These are phyloP conservation scores for Anableps anableps DNA, from an alignment of 2,797 vertebrate genomes.

Conservation along the genomic window DNA sequence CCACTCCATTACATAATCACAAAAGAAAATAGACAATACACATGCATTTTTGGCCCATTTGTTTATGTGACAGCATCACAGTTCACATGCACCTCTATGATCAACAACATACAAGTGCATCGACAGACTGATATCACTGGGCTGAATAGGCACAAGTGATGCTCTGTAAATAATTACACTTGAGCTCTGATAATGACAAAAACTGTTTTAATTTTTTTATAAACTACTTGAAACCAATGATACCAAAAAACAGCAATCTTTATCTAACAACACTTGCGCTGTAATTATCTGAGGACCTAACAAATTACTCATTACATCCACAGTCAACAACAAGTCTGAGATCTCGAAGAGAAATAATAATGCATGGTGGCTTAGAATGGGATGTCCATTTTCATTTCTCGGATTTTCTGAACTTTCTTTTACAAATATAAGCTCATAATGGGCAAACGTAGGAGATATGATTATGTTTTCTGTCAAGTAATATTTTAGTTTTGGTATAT, in stretches of 20 bases:
- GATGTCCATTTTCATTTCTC: background rate
- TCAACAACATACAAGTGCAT: constrained; percentile 54
- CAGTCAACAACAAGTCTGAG: constrained; percentile 9
- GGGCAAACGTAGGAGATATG: background rate
- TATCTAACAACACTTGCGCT: constrained; percentile 52
- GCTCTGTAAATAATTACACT: constrained; percentile 45
- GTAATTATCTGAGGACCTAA: constrained; percentile 45
- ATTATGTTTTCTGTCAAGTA: background rate
- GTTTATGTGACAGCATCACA: constrained; percentile 56
- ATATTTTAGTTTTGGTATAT: background rate
- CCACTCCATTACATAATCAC: constrained; percentile 52
- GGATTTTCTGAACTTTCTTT: background rate
- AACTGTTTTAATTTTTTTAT: constrained; percentile 32
- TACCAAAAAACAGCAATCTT: constrained; percentile 47
- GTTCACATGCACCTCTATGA: constrained; percentile 34
- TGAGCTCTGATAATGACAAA: constrained; percentile 38
- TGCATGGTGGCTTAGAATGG: constrained; percentile 4
- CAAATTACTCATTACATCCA: constrained; percentile 24
- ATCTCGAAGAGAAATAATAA: background rate
- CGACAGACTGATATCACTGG: constrained; percentile 52
- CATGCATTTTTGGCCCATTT: constrained; percentile 62
- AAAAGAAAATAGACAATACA: constrained; percentile 51
- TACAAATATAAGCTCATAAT: background rate
- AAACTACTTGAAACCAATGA: constrained; percentile 71
- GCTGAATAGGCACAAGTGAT: constrained; percentile 45